phyloP scores from a whole-genome alignment of 2,113 vertebrate species.

The Camelus dromedarius region DNA sequence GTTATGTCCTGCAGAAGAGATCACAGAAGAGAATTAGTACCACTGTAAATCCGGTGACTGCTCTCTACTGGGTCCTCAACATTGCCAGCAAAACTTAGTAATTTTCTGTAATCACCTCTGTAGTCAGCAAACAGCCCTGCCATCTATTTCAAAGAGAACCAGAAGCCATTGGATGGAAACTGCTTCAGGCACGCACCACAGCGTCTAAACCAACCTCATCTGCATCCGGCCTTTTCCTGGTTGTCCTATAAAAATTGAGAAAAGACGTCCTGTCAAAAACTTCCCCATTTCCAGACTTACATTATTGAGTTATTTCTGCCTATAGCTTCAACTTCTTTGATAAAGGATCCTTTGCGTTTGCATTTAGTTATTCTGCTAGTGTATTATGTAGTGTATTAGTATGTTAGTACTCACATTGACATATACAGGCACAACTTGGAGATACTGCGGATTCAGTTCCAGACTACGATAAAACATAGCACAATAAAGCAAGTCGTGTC shows the following conservation, averaged over 20 bases:
- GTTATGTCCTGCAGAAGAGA: background rate
- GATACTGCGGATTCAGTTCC: background rate
- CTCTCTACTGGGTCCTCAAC: background rate
- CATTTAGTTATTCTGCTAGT: background rate
- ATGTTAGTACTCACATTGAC: background rate
- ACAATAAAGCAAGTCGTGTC: background rate
- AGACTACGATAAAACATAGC: background rate
- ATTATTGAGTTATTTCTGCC: background rate
- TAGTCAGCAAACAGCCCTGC: background rate
- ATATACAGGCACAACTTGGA: background rate
- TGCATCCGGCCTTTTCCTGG: background rate
- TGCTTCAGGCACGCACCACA: background rate
- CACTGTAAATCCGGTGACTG: background rate
- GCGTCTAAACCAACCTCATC: background rate
- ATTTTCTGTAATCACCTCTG: background rate
- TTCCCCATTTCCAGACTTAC: background rate
- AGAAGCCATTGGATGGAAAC: background rate
- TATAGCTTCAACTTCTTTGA: background rate
- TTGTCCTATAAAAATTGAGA: background rate
- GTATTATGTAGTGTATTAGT: background rate
- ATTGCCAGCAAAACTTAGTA: background rate
- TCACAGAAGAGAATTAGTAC: background rate
- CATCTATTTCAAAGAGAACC: background rate
- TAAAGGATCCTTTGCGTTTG: background rate
- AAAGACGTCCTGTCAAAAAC: background rate